Evolutionary conservation across 2,888 invertebrate species (phyloP).

Genomic region (Latheticus oryzae): DNA sequence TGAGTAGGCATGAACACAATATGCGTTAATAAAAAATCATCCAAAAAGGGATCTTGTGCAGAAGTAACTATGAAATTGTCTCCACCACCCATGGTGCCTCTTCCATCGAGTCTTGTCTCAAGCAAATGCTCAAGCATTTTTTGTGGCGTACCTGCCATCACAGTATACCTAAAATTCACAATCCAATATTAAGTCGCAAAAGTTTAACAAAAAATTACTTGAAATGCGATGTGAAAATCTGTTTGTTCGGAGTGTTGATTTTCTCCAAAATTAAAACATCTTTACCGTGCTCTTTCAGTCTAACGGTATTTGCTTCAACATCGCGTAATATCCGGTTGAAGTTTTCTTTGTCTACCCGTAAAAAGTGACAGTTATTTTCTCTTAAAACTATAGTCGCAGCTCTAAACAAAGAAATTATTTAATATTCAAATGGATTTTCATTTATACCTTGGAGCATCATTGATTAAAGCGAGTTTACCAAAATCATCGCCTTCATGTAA

Average conservation of each 20-base stretch:
- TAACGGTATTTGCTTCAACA: constrained; percentile 88
- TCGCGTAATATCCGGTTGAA: constrained; percentile 85
- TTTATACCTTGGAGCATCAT: constrained; percentile 88
- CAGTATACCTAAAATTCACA: constrained; percentile 74
- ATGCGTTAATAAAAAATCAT: constrained; percentile 86
- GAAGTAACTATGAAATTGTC: constrained; percentile 62
- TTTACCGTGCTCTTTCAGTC: constrained; percentile 85
- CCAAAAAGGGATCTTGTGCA: constrained; percentile 78
- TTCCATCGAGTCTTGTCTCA: constrained; percentile 80
- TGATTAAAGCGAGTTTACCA: constrained; percentile 86
- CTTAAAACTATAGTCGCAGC: constrained; percentile 85
- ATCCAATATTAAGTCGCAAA: neutral
- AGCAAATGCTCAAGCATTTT: constrained; percentile 89
- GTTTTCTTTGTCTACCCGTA: constrained; percentile 86
- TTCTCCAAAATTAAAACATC: constrained; percentile 86
- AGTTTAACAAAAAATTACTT: constrained; percentile 66
- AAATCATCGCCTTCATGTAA: constrained; percentile 89
- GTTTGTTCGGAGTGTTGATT: constrained; percentile 70
- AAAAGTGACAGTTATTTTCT: constrained; percentile 85
- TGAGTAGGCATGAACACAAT: constrained; percentile 85
- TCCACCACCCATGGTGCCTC: constrained; percentile 66
- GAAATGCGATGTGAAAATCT: constrained; percentile 70
- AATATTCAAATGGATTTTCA: too few relatives aligned
- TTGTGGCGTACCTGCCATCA: constrained; percentile 87
- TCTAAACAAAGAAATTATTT: too few relatives aligned